Percentiles rank a stretch among this genome's conserved stretches.
Conservation (phyloP, 2,888 invertebrate genomes). For the Cistogaster globosa region DNA sequence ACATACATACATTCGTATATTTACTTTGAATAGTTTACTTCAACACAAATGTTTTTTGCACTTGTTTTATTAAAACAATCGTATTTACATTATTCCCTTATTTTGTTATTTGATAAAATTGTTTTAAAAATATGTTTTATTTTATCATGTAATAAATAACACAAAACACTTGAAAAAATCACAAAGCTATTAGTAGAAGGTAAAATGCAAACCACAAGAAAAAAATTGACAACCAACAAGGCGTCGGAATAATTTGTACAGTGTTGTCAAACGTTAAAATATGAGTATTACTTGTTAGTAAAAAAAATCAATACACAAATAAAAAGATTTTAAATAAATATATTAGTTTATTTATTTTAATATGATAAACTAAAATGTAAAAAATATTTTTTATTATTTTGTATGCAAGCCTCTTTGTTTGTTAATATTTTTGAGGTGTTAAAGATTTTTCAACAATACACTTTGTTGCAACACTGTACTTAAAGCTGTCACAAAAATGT, state of each 20-base stretch:
- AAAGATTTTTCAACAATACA: neutral
- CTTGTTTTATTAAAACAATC: neutral
- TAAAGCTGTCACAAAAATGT: constrained; percentile 22
- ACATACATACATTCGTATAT: neutral
- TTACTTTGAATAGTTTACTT: neutral
- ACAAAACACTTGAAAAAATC: constrained; percentile 8
- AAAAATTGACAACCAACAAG: constrained; percentile 61
- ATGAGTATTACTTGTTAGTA: neutral
- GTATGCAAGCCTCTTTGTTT: neutral
- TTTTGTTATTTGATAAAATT: neutral
- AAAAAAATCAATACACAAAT: neutral
- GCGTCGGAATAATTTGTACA: constrained; percentile 42
- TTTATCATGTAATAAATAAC: neutral
- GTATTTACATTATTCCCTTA: neutral
- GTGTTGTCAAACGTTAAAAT: constrained; percentile 55
- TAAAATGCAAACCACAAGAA: constrained; percentile 58
- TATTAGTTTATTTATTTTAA: too few species aligned
- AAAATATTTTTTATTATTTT: neutral
- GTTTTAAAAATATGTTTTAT: neutral
- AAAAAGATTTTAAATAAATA: too few species aligned
- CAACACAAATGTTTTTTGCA: neutral
- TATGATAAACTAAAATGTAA: too few species aligned
- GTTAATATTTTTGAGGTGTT: neutral
- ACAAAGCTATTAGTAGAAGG: constrained; percentile 37
- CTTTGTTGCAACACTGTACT: constrained; percentile 21